Base-by-base conservation (phyloP, 2,888 invertebrate genomes). In the Tyria jacobaeae region DNA sequence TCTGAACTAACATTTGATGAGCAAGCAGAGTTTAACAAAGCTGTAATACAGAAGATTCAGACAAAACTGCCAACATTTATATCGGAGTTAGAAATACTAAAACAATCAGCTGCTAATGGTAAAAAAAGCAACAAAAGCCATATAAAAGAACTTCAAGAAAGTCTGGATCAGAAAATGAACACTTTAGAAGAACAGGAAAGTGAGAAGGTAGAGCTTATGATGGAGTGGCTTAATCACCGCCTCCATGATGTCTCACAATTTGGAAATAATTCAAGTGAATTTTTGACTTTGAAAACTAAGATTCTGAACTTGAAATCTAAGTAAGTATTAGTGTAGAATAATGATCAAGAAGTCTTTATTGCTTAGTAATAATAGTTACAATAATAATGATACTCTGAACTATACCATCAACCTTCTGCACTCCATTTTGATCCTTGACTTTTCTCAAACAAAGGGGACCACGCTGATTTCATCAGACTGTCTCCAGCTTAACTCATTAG, bases 261-360 rank as follows among this genome's bases (percentile, higher is more conserved):
- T 61, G 88, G 82, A 62, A 80, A 84, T 41, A 78, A 89, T 61
- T 86, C 89, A 1, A 89, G 85, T 71, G 91, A 93, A 57, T 71
- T 91, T 14, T 69, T 90, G 24, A 86, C 86, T 2, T 66, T 92
- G 39, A 93, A 90, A 69, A 90, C 91, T 6, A 89, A 82, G 63
- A 90, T 91, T 54, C 73, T 94, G 65, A 89, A 92, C 63, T 76
- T 90, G n/a, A 94, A 94, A 66, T 92, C 94, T 12, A 92, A 92
- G 94, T 94, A 78, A 84, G 90, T 82, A 57, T 34, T 15, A 27
- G 12, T 44, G 12, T 1, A 12, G 9, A 3, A 3, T n/a, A n/a
- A n/a, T n/a, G n/a, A n/a, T n/a, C n/a, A n/a, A n/a, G n/a, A n/a
- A n/a, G n/a, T n/a, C n/a, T n/a, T n/a, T n/a, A n/a, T n/a, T n/a